Evolutionary conservation across 2,888 invertebrate genomes (phyloP), one percentile per base, ranked within the genome.

Genomic region (Nemotelus nigrinus): DNA sequence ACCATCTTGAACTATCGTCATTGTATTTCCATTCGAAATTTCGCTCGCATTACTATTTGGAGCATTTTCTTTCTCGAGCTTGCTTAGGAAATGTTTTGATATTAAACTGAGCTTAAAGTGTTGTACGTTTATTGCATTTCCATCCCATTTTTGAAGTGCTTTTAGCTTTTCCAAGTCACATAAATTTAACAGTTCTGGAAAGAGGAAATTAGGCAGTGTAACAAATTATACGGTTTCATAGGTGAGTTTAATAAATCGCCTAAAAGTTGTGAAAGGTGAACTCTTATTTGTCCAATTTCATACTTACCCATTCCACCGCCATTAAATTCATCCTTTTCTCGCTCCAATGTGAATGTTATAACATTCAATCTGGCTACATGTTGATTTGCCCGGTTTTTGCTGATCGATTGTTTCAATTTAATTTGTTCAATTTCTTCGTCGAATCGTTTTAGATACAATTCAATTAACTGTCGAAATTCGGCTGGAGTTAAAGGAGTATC

Each of bases 401-500:
- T 90, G 50, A 96, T 91, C 0, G 93, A 93, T 83, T 94, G 93
- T 83, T 95, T 95, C 25, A 95, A 86, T 10, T 89, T 87, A 80
- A 96, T 96, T 85, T 94, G 93, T 82, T 92, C 92, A 55, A 95
- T 85, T 86, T 96, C 95, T 64, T 93, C 93, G 79, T 94, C 91
- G 85, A 95, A 94, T 72, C 93, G 87, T 8, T 88, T 84, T 10
- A 92, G 85, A 83, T 93, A 92, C 72, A 82, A 78, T 7, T 80
- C 81, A 47, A 87, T 84, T 85, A 91, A 81, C 60, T 89, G 87
- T 67, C 90, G 86, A 25, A 91, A 88, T 82, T 93, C 89, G 82
- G 90, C 88, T 57, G 92, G 90, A 43, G 89, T 89, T 77, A 92
- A 90, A 1, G 88, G 86, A 77, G 88, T 87, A 5, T 88, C 84